Evolutionary conservation across 2,888 invertebrate genomes (phyloP).

Genomic region (Pseudococcus jackbeardsleyi): DNA sequence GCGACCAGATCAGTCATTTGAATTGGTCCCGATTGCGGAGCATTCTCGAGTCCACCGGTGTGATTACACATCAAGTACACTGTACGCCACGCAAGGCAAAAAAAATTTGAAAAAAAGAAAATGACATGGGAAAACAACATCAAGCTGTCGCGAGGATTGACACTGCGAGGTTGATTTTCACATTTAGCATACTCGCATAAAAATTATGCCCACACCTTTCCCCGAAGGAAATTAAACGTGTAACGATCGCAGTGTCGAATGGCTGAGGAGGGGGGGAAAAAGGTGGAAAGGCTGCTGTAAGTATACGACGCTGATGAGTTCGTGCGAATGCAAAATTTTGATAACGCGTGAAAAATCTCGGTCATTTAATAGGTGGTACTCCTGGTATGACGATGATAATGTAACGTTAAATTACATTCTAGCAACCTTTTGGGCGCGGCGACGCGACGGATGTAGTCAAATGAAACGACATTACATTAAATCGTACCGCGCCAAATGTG

Average conservation of each 20-base stretch:
- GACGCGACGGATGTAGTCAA: neutral
- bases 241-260: neutral
- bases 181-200: neutral
- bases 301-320: neutral
- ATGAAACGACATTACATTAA: slow-evolving; percentile 17
- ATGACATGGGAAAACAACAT: neutral
- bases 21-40: slow-evolving; percentile 39
- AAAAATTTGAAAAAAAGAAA: too few species aligned
- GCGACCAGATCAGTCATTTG: slow-evolving; percentile 47
- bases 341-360: slow-evolving; percentile 32
- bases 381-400: slow-evolving; percentile 33
- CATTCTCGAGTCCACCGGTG: slow-evolving; percentile 37
- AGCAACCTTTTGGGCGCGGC: neutral
- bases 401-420: slow-evolving; percentile 11
- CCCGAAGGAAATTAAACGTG: slow-evolving; percentile 10
- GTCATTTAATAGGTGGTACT: slow-evolving; percentile 3
- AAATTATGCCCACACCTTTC: neutral
- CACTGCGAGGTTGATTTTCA: slow-evolving; percentile 5
- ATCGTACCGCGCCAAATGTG: neutral
- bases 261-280: too few species aligned
- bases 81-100: neutral
- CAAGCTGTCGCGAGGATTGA: neutral
- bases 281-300: neutral
- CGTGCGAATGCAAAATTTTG: slow-evolving; percentile 30
- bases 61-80: neutral